phyloP scores from a whole-genome alignment of 2,113 vertebrate genomes.

The Myrmophylax atrothorax region DNA sequence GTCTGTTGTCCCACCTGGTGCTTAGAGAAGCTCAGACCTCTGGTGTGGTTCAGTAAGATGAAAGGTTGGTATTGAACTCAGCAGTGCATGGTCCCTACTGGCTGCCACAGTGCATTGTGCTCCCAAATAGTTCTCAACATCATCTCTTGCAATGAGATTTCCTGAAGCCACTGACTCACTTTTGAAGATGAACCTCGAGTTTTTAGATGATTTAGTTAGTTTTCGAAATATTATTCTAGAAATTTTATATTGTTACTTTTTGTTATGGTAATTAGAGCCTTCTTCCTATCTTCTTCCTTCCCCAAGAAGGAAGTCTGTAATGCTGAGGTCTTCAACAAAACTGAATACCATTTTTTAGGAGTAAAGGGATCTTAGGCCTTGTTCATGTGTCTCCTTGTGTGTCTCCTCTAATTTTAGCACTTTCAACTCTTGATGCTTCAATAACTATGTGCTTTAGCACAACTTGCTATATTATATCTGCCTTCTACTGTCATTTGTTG shows the following conservation, averaged over 20 bases:
- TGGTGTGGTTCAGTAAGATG: neutral
- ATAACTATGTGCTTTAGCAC: neutral
- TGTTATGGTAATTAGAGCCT: neutral
- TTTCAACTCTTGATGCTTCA: neutral
- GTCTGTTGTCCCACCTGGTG: fast-evolving
- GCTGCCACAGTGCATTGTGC: neutral
- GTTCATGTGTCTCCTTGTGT: neutral
- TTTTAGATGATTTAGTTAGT: neutral
- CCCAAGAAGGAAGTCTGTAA: neutral
- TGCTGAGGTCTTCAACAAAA: neutral
- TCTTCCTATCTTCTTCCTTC: neutral
- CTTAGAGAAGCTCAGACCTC: neutral
- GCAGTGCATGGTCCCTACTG: fast-evolving
- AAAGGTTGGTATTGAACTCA: neutral
- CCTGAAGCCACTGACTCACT: neutral
- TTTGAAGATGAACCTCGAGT: neutral
- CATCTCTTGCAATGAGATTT: neutral
- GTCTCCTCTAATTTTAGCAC: neutral
- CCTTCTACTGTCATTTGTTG: neutral
- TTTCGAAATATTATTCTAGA: neutral
- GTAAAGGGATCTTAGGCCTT: neutral
- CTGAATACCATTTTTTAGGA: neutral
- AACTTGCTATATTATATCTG: neutral
- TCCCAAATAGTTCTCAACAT: neutral
- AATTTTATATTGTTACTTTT: neutral